phyloP scores from a whole-genome alignment of 2,797 vertebrate genomes.

The Rhyacichthys aspro region DNA sequence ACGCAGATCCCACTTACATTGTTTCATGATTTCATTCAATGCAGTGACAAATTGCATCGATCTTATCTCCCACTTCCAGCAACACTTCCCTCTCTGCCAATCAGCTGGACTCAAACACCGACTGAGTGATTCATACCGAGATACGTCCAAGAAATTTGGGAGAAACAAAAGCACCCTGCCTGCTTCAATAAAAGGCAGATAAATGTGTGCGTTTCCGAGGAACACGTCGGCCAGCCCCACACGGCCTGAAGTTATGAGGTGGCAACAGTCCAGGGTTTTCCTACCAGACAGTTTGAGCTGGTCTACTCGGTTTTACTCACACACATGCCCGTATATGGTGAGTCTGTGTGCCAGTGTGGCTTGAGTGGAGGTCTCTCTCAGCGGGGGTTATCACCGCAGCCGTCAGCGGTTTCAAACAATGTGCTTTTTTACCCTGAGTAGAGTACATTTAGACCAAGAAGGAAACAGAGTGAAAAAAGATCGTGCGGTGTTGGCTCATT shows the following conservation, averaged over 20 bases:
- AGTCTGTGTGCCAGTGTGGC: constrained; percentile 23
- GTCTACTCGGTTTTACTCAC: constrained; percentile 32
- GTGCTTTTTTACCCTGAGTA: constrained; percentile 23
- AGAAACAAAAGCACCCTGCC: constrained; percentile 28
- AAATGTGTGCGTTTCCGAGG: constrained; percentile 35
- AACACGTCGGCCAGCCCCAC: constrained; percentile 38
- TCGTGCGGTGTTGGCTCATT: not conserved
- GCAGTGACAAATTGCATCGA: not conserved
- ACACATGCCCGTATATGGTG: constrained; percentile 51
- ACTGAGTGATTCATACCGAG: not conserved
- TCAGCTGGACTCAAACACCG: constrained; percentile 1
- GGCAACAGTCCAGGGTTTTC: constrained; percentile 46
- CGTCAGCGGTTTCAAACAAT: constrained; percentile 27
- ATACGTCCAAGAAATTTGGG: not conserved
- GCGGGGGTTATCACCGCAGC: constrained; percentile 26
- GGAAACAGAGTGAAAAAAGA: constrained; percentile 26
- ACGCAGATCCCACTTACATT: not conserved
- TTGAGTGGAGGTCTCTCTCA: constrained; percentile 29
- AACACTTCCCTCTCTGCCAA: constrained; percentile 4
- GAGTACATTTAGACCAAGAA: not conserved
- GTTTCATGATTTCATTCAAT: constrained; percentile 1
- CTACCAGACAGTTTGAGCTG: constrained; percentile 12
- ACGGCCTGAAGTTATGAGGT: constrained; percentile 49
- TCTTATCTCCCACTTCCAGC: not conserved
- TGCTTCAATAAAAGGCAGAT: constrained; percentile 37